Conservation (phyloP, 2,113 vertebrate species). For the Lepisosteus oculatus region DNA sequence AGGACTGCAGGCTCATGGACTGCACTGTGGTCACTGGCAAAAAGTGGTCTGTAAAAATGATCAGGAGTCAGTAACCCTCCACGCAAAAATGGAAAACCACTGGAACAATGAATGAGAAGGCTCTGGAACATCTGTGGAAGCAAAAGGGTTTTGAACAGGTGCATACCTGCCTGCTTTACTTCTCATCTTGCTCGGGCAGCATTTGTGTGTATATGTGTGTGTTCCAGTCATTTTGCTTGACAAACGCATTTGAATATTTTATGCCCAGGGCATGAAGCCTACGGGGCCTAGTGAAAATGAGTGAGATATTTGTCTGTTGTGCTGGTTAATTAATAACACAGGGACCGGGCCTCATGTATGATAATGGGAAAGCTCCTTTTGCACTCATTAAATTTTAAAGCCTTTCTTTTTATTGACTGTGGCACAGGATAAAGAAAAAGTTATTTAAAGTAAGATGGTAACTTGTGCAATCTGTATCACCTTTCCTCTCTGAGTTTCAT, state of each 20-base stretch:
- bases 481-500: no score
- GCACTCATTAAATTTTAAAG: not conserved
- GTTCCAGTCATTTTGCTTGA: not conserved
- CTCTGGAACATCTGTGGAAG: no score
- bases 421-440: not conserved
- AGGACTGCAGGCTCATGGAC: not conserved
- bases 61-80: no score
- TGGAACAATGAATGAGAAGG: no score
- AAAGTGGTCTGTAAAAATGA: no score
- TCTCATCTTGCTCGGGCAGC: not conserved
- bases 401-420: not conserved
- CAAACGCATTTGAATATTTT: conserved; percentile 7
- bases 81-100: no score
- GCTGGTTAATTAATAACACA: not conserved
- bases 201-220: not conserved
- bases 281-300: not conserved
- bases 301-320: conserved; percentile 5
- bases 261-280: not conserved
- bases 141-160: no score
- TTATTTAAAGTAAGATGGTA: not conserved
- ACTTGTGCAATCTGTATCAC: no score
- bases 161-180: no score
- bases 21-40: no score
- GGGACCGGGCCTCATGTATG: not conserved
- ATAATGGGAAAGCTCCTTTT: conserved; percentile 2